These are phyloP conservation scores for Lordiphosa mommai DNA, from an alignment of 1,140 invertebrate species.

Conservation along the genomic window DNA sequence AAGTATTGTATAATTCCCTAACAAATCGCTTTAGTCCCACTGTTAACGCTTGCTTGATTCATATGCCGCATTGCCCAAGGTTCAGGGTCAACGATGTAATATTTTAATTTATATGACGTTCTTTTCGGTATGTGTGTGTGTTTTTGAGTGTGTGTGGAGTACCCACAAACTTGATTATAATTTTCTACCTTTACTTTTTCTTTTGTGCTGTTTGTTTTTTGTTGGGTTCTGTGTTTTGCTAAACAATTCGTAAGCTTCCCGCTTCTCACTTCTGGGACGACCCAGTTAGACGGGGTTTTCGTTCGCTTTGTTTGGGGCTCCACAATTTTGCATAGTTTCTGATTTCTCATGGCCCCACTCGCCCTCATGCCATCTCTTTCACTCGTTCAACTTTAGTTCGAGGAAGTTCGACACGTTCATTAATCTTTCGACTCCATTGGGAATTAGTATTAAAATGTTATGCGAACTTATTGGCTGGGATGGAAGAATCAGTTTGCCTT, in stretches of 20 bases:
- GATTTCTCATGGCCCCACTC: background rate
- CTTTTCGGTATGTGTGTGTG: constrained; percentile 24
- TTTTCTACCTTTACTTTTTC: constrained; percentile 12
- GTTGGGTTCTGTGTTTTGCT: constrained; percentile 31
- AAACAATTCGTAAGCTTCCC: constrained; percentile 3
- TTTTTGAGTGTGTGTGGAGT: background rate
- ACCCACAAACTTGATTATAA: constrained; percentile 24
- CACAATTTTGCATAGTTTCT: constrained; percentile 24
- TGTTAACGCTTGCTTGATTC: constrained; percentile 18
- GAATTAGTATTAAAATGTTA: constrained; percentile 37
- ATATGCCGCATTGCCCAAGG: constrained; percentile 25
- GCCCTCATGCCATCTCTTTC: constrained; percentile 1
- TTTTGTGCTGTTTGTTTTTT: constrained; percentile 35
- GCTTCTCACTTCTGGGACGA: background rate
- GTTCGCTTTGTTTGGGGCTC: background rate
- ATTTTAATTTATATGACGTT: constrained; percentile 64
- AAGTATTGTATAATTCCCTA: too few relatives aligned
- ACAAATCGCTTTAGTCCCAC: constrained; percentile 2
- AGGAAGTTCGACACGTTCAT: constrained; percentile 42
- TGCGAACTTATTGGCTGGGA: constrained; percentile 37
- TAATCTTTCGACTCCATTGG: constrained; percentile 51
- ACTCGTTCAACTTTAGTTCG: constrained; percentile 11
- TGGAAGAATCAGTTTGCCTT: constrained; percentile 7
- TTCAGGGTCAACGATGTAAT: constrained; percentile 70
- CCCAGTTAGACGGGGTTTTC: background rate